Evolutionary conservation across 2,888 invertebrate species (phyloP).

Genomic region (Coelinius sp.): DNA sequence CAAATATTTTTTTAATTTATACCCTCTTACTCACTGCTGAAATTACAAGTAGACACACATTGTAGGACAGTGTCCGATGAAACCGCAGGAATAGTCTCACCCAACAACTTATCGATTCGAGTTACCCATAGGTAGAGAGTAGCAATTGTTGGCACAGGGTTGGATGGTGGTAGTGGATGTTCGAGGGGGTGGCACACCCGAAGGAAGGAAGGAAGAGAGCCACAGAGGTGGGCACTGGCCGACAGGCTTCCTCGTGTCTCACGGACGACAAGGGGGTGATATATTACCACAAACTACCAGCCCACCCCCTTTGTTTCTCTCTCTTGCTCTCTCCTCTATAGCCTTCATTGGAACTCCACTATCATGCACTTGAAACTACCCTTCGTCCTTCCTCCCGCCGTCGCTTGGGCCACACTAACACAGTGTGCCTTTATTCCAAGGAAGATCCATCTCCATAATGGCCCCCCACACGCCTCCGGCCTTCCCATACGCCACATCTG

Average conservation of each 20-base stretch:
- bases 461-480: conserved; percentile 58
- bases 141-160: conserved; percentile 26
- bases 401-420: conserved; percentile 51
- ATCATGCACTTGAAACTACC: conserved; percentile 45
- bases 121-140: conserved; percentile 9
- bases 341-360: conserved; percentile 41
- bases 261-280: conserved; percentile 69
- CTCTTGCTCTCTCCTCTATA: conserved; percentile 22
- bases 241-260: conserved; percentile 67
- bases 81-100: conserved; percentile 25
- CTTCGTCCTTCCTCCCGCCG: conserved; percentile 38
- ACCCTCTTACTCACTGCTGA: too few relatives aligned
- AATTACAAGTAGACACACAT: too few relatives aligned
- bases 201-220: conserved; percentile 44
- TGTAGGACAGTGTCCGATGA: not conserved
- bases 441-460: conserved; percentile 70
- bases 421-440: conserved; percentile 63
- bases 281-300: conserved; percentile 64
- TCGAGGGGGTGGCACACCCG: conserved; percentile 21
- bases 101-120: conserved; percentile 38
- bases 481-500: conserved; percentile 59
- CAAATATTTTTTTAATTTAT: too few relatives aligned
- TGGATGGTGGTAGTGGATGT: conserved; percentile 31
- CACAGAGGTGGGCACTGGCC: conserved; percentile 58
- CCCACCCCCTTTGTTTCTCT: conserved; percentile 25